Evolutionary conservation across 2,888 invertebrate species (phyloP), one percentile per base, ranked within the genome.

Genomic region (Philereme vetulata): DNA sequence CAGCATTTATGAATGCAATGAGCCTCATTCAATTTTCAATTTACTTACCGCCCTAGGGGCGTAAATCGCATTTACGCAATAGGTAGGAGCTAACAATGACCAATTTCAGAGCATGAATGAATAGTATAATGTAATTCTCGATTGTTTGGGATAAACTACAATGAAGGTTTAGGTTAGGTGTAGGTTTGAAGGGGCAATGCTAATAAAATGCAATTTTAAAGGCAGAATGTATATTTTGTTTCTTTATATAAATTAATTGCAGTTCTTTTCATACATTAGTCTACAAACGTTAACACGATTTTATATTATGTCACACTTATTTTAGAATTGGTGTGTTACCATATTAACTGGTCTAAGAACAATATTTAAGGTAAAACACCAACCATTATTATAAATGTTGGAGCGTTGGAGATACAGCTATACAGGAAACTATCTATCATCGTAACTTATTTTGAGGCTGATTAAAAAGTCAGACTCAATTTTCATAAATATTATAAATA

Each of bases 281-380:
- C 81, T 85, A 86, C 78, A 82, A 81, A 83, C 74, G 76, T 81
- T 75, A 74, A 80, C 78, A 82, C 80, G 78, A 73, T 81, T 78
- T 75, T 78, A 83, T 89, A 90, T 88, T 88, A 89, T 89, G 89
- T 88, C 90, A 88, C 84, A 84, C 84, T 87, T 88, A 88, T 84
- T 84, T 60, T 51, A 21, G 21, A 21, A 80, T 81, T 83, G 82
- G 85, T 86, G 86, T 78, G 77, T 74, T 67, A 75, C 77, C 74
- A 84, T 83, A 80, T 76, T 81, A 80, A 82, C 80, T 76, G 74
- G 77, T 86, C 84, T 71, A 85, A 85, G 86, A 85, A 82, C 85
- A 86, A 80, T 71, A 65, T 72, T 76, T 73, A 56, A 72, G 75
- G 76, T 62, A 72, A 77, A 76, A 21, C 21, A 21, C 21, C 21